Conservation (phyloP, 2,888 invertebrate species). For the Cryptus armator region DNA sequence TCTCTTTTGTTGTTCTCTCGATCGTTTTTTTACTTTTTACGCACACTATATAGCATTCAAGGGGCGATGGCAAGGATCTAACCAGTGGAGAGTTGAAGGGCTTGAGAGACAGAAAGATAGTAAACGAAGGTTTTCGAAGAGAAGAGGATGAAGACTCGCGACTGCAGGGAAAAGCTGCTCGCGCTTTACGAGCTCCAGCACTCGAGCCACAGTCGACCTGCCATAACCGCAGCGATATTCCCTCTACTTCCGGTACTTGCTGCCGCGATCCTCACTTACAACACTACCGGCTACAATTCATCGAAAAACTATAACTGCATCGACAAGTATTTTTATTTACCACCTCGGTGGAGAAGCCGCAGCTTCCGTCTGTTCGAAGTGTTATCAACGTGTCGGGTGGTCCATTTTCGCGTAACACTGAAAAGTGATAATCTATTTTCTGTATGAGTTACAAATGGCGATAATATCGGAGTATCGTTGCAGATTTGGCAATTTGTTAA, state of each 20-base stretch:
- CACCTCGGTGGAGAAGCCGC: conserved; percentile 18
- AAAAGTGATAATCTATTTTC: too few species aligned
- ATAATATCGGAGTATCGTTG: too few species aligned
- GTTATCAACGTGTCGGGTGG: too few species aligned
- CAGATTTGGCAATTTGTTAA: too few species aligned
- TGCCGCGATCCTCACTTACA: conserved; percentile 40
- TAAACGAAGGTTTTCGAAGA: conserved; percentile 5
- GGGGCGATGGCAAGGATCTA: conserved; percentile 42
- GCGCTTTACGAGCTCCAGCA: conserved; percentile 63
- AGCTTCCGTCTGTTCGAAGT: conserved; percentile 11
- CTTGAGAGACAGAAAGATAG: conserved; percentile 42
- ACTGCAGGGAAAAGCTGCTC: conserved; percentile 58
- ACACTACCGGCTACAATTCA: conserved; percentile 64
- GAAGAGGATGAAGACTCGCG: conserved; percentile 41
- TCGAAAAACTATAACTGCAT: conserved; percentile 73
- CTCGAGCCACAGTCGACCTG: conserved; percentile 19
- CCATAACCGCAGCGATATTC: conserved; percentile 39
- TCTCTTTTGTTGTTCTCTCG: conserved; percentile 2
- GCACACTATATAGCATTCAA: conserved; percentile 40
- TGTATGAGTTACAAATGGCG: too few species aligned
- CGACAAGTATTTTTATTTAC: conserved; percentile 59
- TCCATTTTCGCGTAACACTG: too few species aligned
- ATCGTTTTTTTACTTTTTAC: conserved; percentile 59
- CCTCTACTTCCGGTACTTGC: conserved; percentile 10
- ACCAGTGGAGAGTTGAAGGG: conserved; percentile 40